Evolutionary conservation across 2,888 invertebrate genomes (phyloP).

Genomic region (Ptilodon capucinus): DNA sequence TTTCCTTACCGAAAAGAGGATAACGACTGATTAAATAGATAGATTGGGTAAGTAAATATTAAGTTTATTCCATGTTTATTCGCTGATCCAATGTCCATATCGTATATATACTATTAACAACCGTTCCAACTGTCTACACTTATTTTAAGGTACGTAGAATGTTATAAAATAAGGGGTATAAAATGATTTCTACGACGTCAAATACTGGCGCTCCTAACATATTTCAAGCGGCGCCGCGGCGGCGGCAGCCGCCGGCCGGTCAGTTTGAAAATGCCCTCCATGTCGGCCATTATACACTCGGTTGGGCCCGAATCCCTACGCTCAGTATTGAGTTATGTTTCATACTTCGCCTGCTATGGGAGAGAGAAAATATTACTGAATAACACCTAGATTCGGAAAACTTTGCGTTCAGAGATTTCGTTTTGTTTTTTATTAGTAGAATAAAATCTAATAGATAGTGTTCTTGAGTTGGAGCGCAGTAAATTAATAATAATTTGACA

Average conservation of each 20-base stretch:
- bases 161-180: neutral
- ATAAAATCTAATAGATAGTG: neutral
- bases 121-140: too few species aligned
- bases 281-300: conserved; percentile 75
- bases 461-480: too few species aligned
- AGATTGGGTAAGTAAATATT: too few species aligned
- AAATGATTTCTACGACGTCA: conserved; percentile 33
- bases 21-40: too few species aligned
- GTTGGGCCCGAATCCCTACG: conserved; percentile 64
- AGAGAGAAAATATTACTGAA: conserved; percentile 44
- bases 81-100: too few species aligned
- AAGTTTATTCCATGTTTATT: too few species aligned
- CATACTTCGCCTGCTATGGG: conserved; percentile 51
- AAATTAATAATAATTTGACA: neutral
- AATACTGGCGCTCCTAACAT: conserved; percentile 51
- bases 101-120: too few species aligned
- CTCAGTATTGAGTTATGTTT: conserved; percentile 73
- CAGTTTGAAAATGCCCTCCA: conserved; percentile 72
- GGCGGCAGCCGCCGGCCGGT: conserved; percentile 54
- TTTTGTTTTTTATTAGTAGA: neutral
- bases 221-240: conserved; percentile 49
- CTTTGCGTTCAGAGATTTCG: neutral
- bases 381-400: conserved; percentile 33
- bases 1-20: neutral
- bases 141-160: too few species aligned